phyloP scores from a whole-genome alignment of 2,113 vertebrate species.

The Donacobius atricapilla region DNA sequence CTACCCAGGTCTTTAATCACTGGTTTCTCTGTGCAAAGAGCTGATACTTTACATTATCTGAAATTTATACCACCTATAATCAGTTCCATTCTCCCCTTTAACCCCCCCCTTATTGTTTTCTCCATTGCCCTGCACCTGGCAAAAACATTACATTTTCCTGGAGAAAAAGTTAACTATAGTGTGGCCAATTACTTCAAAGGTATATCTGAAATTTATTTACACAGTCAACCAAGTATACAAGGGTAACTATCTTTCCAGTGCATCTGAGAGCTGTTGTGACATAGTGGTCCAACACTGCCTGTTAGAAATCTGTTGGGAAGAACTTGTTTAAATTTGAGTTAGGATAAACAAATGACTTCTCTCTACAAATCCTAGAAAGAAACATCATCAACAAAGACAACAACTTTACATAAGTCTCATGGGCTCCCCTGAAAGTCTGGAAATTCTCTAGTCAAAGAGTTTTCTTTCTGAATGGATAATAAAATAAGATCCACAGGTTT shows the following conservation, averaged over 20 bases:
- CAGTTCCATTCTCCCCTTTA: slow-evolving; percentile 1
- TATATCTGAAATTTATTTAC: slow-evolving; percentile 9
- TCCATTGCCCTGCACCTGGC: background rate
- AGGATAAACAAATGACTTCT: background rate
- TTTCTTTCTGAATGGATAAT: background rate
- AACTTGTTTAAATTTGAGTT: background rate
- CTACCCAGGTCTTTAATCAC: slow-evolving; percentile 62
- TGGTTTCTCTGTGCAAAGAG: slow-evolving; percentile 13
- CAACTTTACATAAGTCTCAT: background rate
- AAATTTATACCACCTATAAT: slow-evolving; percentile 42
- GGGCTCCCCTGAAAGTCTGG: background rate
- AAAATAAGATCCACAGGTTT: background rate
- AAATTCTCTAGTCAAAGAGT: background rate
- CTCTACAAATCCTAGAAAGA: background rate
- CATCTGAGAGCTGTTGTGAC: slow-evolving; percentile 14
- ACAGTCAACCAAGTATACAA: background rate
- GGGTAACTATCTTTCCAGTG: slow-evolving; percentile 1
- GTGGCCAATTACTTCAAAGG: slow-evolving; percentile 9
- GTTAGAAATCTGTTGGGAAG: background rate
- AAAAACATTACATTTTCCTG: background rate
- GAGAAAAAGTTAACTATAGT: background rate
- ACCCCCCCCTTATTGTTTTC: background rate
- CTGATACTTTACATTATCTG: slow-evolving; percentile 26
- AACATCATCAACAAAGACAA: background rate
- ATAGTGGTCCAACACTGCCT: background rate